Evolutionary conservation across 2,888 invertebrate genomes (phyloP).

Genomic region (Mesochorus sp.): DNA sequence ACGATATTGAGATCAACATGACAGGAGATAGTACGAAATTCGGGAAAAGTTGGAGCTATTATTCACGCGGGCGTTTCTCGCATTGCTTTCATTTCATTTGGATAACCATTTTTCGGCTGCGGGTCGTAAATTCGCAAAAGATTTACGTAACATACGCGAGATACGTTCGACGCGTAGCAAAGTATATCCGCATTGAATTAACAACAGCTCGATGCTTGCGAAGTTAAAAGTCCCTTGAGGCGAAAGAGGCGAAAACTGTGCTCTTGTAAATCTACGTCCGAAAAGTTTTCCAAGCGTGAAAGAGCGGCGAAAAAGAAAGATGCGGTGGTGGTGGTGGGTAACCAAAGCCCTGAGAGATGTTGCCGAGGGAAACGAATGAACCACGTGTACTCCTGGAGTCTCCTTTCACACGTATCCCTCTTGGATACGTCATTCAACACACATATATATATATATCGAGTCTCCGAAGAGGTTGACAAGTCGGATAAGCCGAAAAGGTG

Average conservation of each 20-base stretch:
- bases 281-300: slow-evolving; percentile 45
- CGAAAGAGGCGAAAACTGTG: neutral
- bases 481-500: slow-evolving; percentile 61
- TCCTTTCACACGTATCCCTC: slow-evolving; percentile 4
- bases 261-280: slow-evolving; percentile 45
- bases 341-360: slow-evolving; percentile 7
- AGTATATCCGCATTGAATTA: slow-evolving; percentile 32
- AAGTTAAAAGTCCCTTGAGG: slow-evolving; percentile 48
- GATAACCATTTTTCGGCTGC: neutral
- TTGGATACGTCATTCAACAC: slow-evolving; percentile 35
- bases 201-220: slow-evolving; percentile 31
- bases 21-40: too few species aligned
- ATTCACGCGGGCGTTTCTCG: too few species aligned
- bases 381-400: slow-evolving; percentile 14
- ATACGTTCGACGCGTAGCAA: slow-evolving; percentile 1
- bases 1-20: too few species aligned
- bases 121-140: slow-evolving; percentile 18
- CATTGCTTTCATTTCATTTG: neutral
- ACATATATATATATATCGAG: slow-evolving; percentile 19
- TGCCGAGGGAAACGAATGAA: slow-evolving; percentile 23
- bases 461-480: slow-evolving; percentile 53
- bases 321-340: neutral
- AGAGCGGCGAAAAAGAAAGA: slow-evolving; percentile 1
- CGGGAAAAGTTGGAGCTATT: neutral
- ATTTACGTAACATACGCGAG: slow-evolving; percentile 15